Evolutionary conservation across 1,140 invertebrate species (phyloP).

Genomic region (Wiebesia pumilae): DNA sequence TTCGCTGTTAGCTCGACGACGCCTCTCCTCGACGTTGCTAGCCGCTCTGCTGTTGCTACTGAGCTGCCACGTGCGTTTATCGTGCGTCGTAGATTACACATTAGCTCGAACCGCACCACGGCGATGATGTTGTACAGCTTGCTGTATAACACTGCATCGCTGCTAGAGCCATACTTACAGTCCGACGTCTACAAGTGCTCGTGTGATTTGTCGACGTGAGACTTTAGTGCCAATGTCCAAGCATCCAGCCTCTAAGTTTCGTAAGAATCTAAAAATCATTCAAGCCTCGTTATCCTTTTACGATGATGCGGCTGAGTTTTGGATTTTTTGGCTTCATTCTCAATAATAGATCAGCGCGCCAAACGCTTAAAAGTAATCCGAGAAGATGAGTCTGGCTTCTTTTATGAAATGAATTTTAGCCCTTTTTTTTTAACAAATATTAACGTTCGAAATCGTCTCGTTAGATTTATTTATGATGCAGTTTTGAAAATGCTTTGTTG

Average conservation of each 20-base stretch:
- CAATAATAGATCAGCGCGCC: no score
- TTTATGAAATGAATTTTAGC: not conserved
- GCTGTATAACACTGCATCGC: not conserved
- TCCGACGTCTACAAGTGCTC: not conserved
- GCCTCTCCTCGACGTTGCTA: not conserved
- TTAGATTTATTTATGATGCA: no score
- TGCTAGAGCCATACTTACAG: not conserved
- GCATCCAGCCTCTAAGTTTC: not conserved
- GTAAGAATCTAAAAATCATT: not conserved
- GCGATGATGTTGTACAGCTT: constrained; percentile 22
- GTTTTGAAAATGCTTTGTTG: no score
- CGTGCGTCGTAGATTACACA: constrained; percentile 21
- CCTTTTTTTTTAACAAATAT: not conserved
- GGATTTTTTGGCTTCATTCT: no score
- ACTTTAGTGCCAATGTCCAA: not conserved
- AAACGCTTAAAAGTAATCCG: not conserved
- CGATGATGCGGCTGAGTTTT: no score
- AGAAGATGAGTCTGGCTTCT: not conserved
- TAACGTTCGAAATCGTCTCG: no score
- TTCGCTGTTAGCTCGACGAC: not conserved
- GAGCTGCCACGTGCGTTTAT: constrained; percentile 33
- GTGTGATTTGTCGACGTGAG: not conserved
- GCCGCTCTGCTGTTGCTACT: not conserved
- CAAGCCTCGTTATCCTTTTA: no score
- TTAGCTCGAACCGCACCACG: constrained; percentile 6